Evolutionary conservation across 2,888 invertebrate genomes (phyloP).

Genomic region (Phyllotreta cruciferae): DNA sequence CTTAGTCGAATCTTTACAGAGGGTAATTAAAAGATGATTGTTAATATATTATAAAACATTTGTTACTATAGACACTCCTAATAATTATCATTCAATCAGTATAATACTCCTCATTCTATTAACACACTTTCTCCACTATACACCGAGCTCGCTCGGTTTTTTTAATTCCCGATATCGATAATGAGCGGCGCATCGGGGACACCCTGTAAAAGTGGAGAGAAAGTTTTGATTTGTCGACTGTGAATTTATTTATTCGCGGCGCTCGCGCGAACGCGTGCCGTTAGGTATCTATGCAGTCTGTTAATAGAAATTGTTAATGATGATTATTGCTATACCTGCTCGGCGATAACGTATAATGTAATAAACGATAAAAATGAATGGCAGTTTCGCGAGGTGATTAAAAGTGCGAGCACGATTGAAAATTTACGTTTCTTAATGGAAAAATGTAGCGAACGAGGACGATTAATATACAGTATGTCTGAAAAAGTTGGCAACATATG

Average conservation of each 20-base stretch:
- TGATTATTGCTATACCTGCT: conserved; percentile 16
- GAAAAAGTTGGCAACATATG: too few species aligned
- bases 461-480: too few species aligned
- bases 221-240: conserved; percentile 19
- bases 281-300: background rate
- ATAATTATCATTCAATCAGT: too few species aligned
- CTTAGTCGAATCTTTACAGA: too few species aligned
- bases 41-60: too few species aligned
- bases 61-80: too few species aligned
- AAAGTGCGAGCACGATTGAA: conserved; percentile 1
- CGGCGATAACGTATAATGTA: conserved; percentile 12
- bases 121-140: too few species aligned
- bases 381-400: conserved; percentile 9
- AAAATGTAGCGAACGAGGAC: too few species aligned
- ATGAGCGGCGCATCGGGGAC: background rate
- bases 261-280: conserved; percentile 16
- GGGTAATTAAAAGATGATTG: too few species aligned
- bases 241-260: conserved; percentile 9
- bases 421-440: background rate
- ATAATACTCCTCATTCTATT: too few species aligned
- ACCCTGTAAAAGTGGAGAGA: conserved; percentile 19
- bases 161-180: background rate
- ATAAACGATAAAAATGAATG: conserved; percentile 21
- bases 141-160: too few species aligned
- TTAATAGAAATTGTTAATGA: conserved; percentile 23